Base-by-base conservation (phyloP, 2,888 invertebrate species). In the Ichneumoninae sp. region DNA sequence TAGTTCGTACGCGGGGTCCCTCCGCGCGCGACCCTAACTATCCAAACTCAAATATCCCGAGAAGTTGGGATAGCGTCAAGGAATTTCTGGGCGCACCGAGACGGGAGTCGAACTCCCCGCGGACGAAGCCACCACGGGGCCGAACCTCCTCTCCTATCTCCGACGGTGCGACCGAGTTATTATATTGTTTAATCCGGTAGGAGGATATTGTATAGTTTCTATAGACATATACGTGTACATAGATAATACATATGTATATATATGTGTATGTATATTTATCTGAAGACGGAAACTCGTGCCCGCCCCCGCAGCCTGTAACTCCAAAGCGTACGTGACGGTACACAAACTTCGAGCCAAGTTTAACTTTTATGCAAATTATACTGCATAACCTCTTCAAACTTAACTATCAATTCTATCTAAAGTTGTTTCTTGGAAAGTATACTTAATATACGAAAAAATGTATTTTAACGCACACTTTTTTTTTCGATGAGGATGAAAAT, bases 21-120 rank as follows among this genome's bases (percentile, higher is more conserved):
- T 44, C 60, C 80, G 85, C 74, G 83, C 70, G 68, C 83, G 71
- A 79, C 71, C 76, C 76, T 79, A 85, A 85, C 81, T 84, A 85
- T 78, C 86, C 86, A 83, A 85, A 83, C 85, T 87, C 87, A 86
- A 87, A 87, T 87, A 87, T 87, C 85, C 86, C 63, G 47, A 63
- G 81, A 83, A 83, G 77, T 85, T 83, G 79, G 74, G 36, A 83
- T 47, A 78, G 54, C 68, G 50, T 57, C 50, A 30, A 76, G 79
- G 69, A 85, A 86, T 85, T 85, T 82, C 63, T 65, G 30, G 65
- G 44, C 66, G 40, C 30, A 70, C 44, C 57, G 68, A 19, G 44
- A 57, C 57, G 70, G 57, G 76, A 26, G 36, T 78, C 66, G 52
- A 85, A 85, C 76, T 85, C 85, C 85, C 85, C 66, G 60, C 71